These are phyloP conservation scores for Mystacides longicornis DNA, from an alignment of 2,888 invertebrate species.

Conservation along the genomic window DNA sequence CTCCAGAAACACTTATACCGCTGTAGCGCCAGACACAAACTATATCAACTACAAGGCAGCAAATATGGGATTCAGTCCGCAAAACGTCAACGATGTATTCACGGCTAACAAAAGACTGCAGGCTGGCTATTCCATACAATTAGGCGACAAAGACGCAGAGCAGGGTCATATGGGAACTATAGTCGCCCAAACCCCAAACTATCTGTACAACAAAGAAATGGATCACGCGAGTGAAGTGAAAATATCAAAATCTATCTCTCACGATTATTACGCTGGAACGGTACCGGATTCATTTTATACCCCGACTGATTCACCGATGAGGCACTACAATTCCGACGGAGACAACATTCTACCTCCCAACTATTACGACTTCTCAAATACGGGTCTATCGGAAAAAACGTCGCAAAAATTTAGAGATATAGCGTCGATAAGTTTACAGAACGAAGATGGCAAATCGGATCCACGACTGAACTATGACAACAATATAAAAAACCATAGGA, in stretches of 20 bases:
- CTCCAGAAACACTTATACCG: constrained; percentile 1
- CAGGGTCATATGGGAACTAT: constrained; percentile 19
- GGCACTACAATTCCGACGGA: background rate
- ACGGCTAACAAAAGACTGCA: constrained; percentile 22
- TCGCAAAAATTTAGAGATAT: constrained; percentile 20
- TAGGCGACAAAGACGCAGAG: constrained; percentile 4
- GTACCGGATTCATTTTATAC: constrained; percentile 24
- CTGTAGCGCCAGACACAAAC: constrained; percentile 14
- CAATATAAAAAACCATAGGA: constrained; percentile 23
- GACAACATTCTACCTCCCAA: constrained; percentile 24
- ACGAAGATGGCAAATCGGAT: constrained; percentile 10
- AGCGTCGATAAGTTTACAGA: constrained; percentile 8
- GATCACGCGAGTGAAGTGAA: constrained; percentile 28
- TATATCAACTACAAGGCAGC: constrained; percentile 24
- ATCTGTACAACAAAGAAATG: constrained; percentile 3
- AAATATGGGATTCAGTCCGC: constrained; percentile 26
- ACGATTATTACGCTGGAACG: constrained; percentile 38
- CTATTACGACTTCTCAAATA: constrained; percentile 19
- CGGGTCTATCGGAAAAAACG: constrained; percentile 18
- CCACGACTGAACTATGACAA: constrained; percentile 11
- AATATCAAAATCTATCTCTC: constrained; percentile 37
- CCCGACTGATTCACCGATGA: constrained; percentile 2
- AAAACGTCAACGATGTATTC: constrained; percentile 25
- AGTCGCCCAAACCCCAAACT: constrained; percentile 8
- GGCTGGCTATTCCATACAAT: constrained; percentile 16